Percentiles rank a stretch among this genome's conserved stretches.
phyloP scores from a whole-genome alignment of 2,113 vertebrate species.

The Pagrus major region DNA sequence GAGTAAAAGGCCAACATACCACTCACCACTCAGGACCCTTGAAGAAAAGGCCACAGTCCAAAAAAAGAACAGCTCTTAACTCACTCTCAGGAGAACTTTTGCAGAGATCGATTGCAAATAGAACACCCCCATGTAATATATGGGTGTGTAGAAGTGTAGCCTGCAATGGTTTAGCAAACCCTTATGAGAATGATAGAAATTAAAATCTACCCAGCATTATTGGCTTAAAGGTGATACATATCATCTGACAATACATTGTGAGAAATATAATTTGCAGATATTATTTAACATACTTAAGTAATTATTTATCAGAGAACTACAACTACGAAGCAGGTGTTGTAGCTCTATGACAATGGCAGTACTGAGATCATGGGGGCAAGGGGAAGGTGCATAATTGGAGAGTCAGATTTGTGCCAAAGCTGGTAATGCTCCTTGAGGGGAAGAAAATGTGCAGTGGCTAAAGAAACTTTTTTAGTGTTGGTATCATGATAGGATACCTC shows the following conservation, averaged over 20 bases:
- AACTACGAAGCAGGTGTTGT: too few relatives aligned
- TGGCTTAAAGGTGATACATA: neutral
- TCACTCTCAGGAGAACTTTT: neutral
- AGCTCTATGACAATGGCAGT: too few relatives aligned
- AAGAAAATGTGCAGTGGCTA: neutral
- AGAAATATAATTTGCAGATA: neutral
- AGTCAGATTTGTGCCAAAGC: neutral
- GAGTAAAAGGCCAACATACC: constrained; percentile 45
- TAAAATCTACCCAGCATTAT: neutral
- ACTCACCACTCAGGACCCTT: neutral
- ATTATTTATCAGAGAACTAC: too few relatives aligned
- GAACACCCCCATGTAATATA: neutral
- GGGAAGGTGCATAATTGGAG: neutral
- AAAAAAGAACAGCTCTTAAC: constrained; percentile 13
- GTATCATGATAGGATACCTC: neutral
- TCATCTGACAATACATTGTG: neutral
- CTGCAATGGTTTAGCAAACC: too few relatives aligned
- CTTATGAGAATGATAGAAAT: neutral
- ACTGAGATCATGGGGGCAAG: neutral
- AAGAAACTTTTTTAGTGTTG: neutral
- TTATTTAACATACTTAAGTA: too few relatives aligned
- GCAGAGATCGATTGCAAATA: neutral
- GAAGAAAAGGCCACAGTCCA: constrained; percentile 39
- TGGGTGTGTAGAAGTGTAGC: neutral
- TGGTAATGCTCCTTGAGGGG: neutral